Evolutionary conservation across 2,113 vertebrate genomes (phyloP).

Genomic region (Pseudopodoces humilis): DNA sequence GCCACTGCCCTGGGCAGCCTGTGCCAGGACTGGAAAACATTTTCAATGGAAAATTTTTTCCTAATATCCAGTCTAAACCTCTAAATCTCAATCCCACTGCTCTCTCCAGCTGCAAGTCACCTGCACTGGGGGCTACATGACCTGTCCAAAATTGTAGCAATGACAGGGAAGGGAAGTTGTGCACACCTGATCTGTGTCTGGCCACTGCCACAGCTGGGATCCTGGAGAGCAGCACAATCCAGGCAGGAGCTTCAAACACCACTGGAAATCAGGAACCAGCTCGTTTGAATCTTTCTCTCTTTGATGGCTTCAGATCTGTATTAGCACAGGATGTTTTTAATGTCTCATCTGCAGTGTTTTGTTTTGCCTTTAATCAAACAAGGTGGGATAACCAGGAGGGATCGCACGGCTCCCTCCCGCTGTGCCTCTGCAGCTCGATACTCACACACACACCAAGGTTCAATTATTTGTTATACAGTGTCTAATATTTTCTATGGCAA

Average conservation of each 20-base stretch:
- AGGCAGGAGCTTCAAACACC: neutral
- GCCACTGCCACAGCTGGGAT: rapidly evolving
- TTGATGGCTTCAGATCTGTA: neutral
- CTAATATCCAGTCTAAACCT: neutral
- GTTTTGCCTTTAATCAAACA: neutral
- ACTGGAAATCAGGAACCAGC: rapidly evolving
- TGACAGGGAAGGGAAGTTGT: neutral
- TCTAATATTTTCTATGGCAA: conserved; percentile 2
- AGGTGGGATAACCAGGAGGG: conserved; percentile 7
- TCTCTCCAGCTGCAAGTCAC: neutral
- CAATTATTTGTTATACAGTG: neutral
- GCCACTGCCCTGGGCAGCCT: neutral
- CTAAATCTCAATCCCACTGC: neutral
- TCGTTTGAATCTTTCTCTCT: neutral
- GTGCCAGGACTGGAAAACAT: neutral
- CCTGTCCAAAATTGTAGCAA: neutral
- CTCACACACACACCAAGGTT: neutral
- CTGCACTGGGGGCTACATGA: rapidly evolving
- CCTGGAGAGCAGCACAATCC: neutral
- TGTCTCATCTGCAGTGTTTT: neutral
- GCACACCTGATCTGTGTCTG: rapidly evolving
- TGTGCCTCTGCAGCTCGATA: neutral
- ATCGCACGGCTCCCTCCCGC: neutral
- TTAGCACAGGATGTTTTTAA: neutral
- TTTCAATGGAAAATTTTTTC: neutral